Evolutionary conservation across 1,140 invertebrate species (phyloP).

Genomic region (Drosophila micromelanica): DNA sequence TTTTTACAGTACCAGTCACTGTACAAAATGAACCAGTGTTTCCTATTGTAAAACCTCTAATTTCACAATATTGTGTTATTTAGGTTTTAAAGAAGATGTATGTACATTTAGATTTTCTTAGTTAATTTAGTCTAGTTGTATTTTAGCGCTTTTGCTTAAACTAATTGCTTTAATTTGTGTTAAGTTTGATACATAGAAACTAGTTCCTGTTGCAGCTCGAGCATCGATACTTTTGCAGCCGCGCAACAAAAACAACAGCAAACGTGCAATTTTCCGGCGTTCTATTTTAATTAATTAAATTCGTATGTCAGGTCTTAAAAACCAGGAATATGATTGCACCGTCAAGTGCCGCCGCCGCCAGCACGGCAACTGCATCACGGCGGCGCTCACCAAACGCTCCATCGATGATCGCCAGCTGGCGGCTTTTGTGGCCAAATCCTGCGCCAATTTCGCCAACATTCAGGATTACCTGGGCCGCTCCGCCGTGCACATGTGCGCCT

Average conservation of each 20-base stretch:
- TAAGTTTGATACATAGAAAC: background rate
- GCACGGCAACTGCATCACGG: conserved; percentile 86
- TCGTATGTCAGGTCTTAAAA: conserved; percentile 61
- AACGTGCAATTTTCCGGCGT: conserved; percentile 34
- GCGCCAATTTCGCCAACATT: conserved; percentile 85
- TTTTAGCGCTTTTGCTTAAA: background rate
- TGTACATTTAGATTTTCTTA: background rate
- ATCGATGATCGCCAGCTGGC: conserved; percentile 85
- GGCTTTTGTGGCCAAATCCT: conserved; percentile 85
- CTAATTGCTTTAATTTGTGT: no score
- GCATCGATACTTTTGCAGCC: conserved; percentile 28
- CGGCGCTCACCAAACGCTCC: conserved; percentile 85
- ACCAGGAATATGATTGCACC: conserved; percentile 84
- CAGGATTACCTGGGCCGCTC: conserved; percentile 86
- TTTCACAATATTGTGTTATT: conserved; percentile 26
- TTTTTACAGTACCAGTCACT: background rate
- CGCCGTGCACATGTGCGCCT: conserved; percentile 88
- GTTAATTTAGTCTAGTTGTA: background rate
- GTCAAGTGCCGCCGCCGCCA: conserved; percentile 85
- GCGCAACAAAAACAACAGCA: conserved; percentile 10
- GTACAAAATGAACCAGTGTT: no score
- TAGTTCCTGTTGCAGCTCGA: background rate
- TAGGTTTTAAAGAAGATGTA: background rate
- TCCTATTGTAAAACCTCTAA: background rate
- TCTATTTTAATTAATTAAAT: conserved; percentile 19